A percentile compares a stretch with the other conserved stretches of the same genome.
These are phyloP conservation scores for Nemotelus nigrinus DNA, from an alignment of 2,888 invertebrate species.

Conservation along the genomic window DNA sequence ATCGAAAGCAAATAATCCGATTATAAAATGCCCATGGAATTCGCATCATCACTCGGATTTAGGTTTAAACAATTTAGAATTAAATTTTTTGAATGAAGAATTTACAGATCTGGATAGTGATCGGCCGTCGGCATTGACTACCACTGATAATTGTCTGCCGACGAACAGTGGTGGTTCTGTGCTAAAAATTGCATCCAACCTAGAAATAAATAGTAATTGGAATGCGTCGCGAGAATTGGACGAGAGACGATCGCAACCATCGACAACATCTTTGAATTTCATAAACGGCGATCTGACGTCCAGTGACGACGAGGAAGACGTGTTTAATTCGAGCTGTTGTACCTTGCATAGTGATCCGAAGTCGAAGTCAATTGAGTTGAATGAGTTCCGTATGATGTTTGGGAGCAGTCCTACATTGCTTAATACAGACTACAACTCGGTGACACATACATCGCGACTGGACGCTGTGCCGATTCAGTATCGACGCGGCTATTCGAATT, in stretches of 20 bases:
- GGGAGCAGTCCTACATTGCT: constrained; percentile 54
- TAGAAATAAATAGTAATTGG: constrained; percentile 52
- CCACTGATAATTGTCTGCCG: constrained; percentile 31
- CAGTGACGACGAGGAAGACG: constrained; percentile 52
- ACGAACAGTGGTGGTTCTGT: constrained; percentile 48
- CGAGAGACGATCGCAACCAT: constrained; percentile 40
- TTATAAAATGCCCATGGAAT: constrained; percentile 49
- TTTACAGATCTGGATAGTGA: constrained; percentile 49
- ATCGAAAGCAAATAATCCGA: constrained; percentile 44
- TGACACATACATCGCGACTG: constrained; percentile 51
- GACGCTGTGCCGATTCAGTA: constrained; percentile 54
- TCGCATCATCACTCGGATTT: constrained; percentile 52
- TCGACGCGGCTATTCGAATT: constrained; percentile 54
- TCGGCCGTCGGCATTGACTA: constrained; percentile 27
- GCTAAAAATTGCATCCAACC: constrained; percentile 52
- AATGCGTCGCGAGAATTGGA: constrained; percentile 47
- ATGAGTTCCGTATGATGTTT: constrained; percentile 53
- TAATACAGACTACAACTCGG: constrained; percentile 51
- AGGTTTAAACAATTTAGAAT: constrained; percentile 53
- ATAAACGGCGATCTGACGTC: constrained; percentile 51
- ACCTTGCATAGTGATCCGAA: constrained; percentile 50
- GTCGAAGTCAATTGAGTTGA: constrained; percentile 52
- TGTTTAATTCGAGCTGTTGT: constrained; percentile 48
- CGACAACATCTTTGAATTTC: constrained; percentile 51
- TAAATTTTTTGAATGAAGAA: constrained; percentile 53